Percentiles rank a stretch among this genome's conserved stretches.
Evolutionary conservation across 35 echinoderm and acorn worm species (phyloP).

Genomic region (Heliocidaris tuberculata): DNA sequence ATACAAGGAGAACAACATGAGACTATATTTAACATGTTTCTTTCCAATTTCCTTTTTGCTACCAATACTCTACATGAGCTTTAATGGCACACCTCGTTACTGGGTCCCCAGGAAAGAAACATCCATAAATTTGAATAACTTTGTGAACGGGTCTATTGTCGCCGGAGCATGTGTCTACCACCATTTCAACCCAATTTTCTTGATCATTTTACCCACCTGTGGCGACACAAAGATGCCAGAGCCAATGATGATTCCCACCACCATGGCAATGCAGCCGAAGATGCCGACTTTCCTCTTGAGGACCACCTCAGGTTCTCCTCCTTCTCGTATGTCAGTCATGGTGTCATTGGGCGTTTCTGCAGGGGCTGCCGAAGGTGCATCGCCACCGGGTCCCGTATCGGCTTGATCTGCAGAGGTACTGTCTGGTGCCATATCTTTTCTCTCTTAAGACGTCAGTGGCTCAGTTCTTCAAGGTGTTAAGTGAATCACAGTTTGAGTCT

Average conservation of each 20-base stretch:
- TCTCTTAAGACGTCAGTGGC: not conserved
- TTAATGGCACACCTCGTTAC: too few relatives aligned
- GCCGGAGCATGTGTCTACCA: too few relatives aligned
- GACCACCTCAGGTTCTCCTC: constrained; percentile 30
- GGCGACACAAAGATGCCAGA: constrained; percentile 38
- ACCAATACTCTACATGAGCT: too few relatives aligned
- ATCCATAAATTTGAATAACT: too few relatives aligned
- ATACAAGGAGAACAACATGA: too few relatives aligned
- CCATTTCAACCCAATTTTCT: too few relatives aligned
- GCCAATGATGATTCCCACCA: constrained; percentile 45
- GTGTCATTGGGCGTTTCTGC: not conserved
- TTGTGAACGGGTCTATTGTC: too few relatives aligned
- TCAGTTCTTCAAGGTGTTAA: not conserved
- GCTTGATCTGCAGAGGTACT: not conserved
- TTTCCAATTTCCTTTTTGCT: too few relatives aligned
- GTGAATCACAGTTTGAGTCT: not conserved
- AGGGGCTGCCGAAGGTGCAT: not conserved
- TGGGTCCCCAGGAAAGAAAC: too few relatives aligned
- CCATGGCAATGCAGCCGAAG: constrained; percentile 48
- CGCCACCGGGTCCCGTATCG: not conserved
- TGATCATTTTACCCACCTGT: not conserved
- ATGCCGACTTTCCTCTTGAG: constrained; percentile 53
- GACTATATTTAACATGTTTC: too few relatives aligned
- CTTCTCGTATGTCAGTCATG: not conserved
- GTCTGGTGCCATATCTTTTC: not conserved